Conservation (phyloP, 2,797 vertebrate species). For the Psittacula echo region DNA sequence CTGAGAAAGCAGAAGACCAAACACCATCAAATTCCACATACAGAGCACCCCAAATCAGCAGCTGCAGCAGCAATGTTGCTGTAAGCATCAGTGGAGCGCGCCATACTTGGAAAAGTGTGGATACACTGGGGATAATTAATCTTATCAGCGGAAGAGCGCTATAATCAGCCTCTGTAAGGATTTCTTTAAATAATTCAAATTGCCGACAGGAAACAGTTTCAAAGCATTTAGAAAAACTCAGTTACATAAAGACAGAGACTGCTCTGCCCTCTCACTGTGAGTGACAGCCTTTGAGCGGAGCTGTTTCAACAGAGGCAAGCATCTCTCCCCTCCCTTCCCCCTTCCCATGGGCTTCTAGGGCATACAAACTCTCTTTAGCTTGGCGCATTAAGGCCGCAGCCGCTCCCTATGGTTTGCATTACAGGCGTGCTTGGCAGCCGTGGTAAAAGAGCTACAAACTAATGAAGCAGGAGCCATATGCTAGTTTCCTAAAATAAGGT, state of each 20-base stretch:
- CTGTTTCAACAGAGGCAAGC: not conserved
- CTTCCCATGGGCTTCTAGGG: not conserved
- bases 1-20: not conserved
- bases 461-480: conserved; percentile 39
- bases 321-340: not conserved
- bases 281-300: not conserved
- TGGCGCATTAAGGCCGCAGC: not conserved
- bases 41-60: not conserved
- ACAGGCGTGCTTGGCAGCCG: not conserved
- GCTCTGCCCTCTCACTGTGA: not conserved
- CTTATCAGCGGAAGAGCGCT: conserved; percentile 24
- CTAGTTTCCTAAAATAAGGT: conserved; percentile 53
- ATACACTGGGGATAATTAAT: conserved; percentile 39
- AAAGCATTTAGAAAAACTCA: conserved; percentile 22
- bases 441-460: conserved; percentile 14
- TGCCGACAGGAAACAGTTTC: conserved; percentile 49
- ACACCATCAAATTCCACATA: not conserved
- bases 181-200: conserved; percentile 61
- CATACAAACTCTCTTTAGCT: not conserved
- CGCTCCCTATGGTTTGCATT: not conserved
- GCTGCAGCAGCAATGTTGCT: not conserved
- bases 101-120: conserved; percentile 2
- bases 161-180: conserved; percentile 25
- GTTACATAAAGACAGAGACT: conserved; percentile 8
- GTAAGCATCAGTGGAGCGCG: not conserved